Percentiles rank a stretch among this genome's conserved stretches.
Conservation (phyloP, 2,113 vertebrate species). For the Eonycteris spelaea region DNA sequence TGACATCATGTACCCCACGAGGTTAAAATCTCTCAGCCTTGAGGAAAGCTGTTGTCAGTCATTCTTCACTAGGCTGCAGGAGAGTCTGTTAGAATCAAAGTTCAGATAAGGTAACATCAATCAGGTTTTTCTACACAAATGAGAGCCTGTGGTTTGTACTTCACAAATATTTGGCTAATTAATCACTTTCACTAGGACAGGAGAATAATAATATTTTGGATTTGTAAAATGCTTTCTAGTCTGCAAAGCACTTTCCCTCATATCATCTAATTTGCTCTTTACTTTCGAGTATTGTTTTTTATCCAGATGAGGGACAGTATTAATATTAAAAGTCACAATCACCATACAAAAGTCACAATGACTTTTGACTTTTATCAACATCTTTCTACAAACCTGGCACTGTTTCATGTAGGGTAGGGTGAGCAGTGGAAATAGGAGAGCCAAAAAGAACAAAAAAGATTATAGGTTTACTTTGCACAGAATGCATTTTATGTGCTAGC, state of each 20-base stretch:
- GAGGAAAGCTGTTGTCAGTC: background rate
- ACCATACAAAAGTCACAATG: background rate
- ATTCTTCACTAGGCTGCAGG: background rate
- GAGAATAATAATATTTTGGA: background rate
- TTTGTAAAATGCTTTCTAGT: background rate
- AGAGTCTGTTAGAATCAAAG: background rate
- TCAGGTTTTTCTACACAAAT: background rate
- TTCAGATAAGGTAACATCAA: background rate
- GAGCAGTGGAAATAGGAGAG: background rate
- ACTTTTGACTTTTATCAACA: background rate
- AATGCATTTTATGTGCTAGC: background rate
- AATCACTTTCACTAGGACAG: background rate
- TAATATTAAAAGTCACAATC: background rate
- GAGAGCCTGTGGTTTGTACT: background rate
- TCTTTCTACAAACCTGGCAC: background rate
- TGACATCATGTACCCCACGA: background rate
- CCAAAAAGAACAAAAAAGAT: background rate
- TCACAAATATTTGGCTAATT: background rate
- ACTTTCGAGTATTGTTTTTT: background rate
- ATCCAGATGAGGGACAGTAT: background rate
- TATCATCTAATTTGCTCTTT: background rate
- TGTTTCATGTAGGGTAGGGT: background rate
- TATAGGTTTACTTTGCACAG: background rate
- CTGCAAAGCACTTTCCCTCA: background rate
- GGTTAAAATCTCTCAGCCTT: background rate